Evolutionary conservation across 2,797 vertebrate species (phyloP).

Genomic region (Platalea minor): DNA sequence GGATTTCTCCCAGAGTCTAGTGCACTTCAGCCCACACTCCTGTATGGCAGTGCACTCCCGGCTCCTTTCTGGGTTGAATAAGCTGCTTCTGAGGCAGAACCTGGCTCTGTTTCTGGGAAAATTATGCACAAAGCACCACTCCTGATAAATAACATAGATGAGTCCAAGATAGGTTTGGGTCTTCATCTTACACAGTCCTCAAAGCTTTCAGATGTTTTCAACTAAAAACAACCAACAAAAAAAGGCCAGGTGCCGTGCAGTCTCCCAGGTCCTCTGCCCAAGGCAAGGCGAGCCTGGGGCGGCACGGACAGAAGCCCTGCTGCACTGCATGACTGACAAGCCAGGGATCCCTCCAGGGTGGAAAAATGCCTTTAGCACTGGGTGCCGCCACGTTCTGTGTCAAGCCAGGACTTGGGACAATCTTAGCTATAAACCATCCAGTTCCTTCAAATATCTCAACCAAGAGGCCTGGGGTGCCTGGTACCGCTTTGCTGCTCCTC

Average conservation of each 20-base stretch:
- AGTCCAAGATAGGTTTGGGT: neutral
- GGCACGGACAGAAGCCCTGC: accelerated
- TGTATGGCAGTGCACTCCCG: accelerated
- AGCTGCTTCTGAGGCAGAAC: neutral
- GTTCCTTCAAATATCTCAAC: neutral
- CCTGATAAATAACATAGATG: neutral
- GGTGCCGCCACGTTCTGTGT: neutral
- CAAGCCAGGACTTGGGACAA: neutral
- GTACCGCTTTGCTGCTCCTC: neutral
- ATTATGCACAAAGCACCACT: neutral
- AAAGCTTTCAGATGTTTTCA: neutral
- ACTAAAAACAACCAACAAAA: neutral
- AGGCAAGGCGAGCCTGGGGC: neutral
- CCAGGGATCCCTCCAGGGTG: too few species aligned
- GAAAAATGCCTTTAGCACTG: neutral
- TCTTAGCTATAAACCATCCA: neutral
- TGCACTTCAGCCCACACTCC: neutral
- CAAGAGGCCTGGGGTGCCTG: accelerated
- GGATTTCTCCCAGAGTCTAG: neutral
- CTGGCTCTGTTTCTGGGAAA: neutral
- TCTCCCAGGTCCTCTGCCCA: too few species aligned
- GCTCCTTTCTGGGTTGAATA: neutral
- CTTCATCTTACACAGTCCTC: neutral
- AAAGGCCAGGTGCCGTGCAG: too few species aligned
- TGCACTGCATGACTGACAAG: accelerated